Evolutionary conservation across 2,113 vertebrate genomes (phyloP), one percentile per base, ranked within the genome.

Genomic region (Propithecus coquereli): DNA sequence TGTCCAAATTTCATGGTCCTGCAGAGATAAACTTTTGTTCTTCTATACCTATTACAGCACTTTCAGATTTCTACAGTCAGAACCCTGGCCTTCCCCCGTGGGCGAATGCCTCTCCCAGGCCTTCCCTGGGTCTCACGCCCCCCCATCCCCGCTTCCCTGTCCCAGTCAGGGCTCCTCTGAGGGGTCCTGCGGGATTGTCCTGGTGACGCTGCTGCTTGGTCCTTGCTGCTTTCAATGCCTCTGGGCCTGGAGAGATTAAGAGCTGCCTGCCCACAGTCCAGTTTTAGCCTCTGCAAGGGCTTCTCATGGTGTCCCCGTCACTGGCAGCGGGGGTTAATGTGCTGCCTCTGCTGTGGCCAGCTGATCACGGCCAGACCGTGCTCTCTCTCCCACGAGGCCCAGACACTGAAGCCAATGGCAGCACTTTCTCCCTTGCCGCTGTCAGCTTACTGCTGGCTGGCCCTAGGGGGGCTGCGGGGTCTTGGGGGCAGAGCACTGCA

Each of bases 301-400:
- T 34, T 22, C 50, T 34, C 1, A 9, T 5, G 1, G 22, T 1
- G 77, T 96, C 92, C 97, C 97, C 96, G 89, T 96, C 92, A 92
- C 23, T 4, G 76, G 80, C 89, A 74, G 95, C 93, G 37, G 2
- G 87, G 92, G 94, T 84, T 83, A 70, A 54, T 59, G 65, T 73
- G 92, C 79, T 54, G 30, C 94, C 52, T 70, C 95, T 79, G 32
- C 87, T 88, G 71, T 94, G 97, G 97, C 83, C 96, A 94, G 95
- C 97, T 83, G 97, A 71, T 97, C 96, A 52, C 3, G 87, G 70
- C 90, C 65, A 86, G 91, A 95, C 25, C 96, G 93, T 40, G 34
- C 92, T 97, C 94, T 97, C 57, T 93, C 45, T 74, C 47, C 94
- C 82, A 70, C 54, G 89, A 4, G 8, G 2, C 54, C 65, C 10